These are phyloP conservation scores for Akabosia matsudoensis DNA, from an alignment of 1,140 invertebrate species.

Conservation along the genomic window DNA sequence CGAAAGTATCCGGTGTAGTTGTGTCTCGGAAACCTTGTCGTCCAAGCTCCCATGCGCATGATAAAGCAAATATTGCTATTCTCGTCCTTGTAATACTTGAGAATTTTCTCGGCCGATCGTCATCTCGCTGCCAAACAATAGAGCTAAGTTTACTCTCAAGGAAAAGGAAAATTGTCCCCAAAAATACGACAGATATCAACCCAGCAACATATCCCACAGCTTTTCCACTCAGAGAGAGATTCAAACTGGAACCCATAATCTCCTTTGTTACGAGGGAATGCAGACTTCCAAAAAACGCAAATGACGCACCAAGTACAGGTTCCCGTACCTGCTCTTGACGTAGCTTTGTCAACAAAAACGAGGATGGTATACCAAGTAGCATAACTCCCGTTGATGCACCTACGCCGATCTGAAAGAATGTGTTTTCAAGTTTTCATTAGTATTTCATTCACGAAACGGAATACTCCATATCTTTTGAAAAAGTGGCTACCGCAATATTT, in stretches of 20 bases:
- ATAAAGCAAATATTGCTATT: not conserved
- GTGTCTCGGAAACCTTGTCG: constrained; percentile 14
- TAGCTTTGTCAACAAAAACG: not conserved
- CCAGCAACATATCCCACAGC: not conserved
- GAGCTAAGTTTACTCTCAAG: not conserved
- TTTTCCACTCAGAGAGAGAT: not conserved
- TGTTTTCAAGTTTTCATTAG: not conserved
- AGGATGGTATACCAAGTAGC: not conserved
- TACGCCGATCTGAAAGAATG: constrained; percentile 1
- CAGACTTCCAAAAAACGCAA: not conserved
- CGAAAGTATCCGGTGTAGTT: not conserved
- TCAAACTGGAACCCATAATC: not conserved
- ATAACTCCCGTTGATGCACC: not conserved
- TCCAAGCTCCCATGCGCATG: constrained; percentile 7
- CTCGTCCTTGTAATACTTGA: constrained; percentile 4
- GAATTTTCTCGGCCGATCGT: not conserved
- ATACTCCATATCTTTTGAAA: not conserved
- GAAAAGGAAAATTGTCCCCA: constrained; percentile 3
- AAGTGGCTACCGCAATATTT: not conserved
- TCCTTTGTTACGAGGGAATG: not conserved
- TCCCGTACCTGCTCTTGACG: not conserved
- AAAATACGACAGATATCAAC: not conserved
- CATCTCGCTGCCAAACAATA: not conserved
- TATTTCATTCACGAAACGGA: too few relatives aligned
- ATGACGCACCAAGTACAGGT: not conserved